phyloP scores from a whole-genome alignment of 2,113 vertebrate species.

The Actenoides lindsayi region DNA sequence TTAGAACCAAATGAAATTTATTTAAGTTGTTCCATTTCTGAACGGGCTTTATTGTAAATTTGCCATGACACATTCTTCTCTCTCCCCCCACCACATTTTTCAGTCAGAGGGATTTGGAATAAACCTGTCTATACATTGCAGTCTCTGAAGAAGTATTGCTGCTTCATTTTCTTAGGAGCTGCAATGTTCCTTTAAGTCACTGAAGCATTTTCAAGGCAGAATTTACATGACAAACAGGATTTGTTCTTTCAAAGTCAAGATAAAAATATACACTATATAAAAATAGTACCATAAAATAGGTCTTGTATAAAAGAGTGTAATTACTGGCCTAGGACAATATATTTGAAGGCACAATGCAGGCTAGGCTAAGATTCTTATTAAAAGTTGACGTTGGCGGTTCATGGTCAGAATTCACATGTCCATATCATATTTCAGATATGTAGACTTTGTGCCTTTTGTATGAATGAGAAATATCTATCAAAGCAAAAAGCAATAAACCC shows the following conservation, averaged over 20 bases:
- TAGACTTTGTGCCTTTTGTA: not conserved
- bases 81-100: fast-evolving
- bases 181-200: constrained; percentile 14
- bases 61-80: not conserved
- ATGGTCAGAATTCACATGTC: not conserved
- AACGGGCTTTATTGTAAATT: not conserved
- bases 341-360: not conserved
- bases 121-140: not conserved
- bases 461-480: not conserved
- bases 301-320: not conserved
- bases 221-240: constrained; percentile 54
- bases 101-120: not conserved
- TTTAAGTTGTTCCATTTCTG: not conserved
- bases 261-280: constrained; percentile 50
- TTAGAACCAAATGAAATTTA: not conserved
- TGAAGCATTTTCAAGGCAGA: not conserved
- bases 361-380: not conserved
- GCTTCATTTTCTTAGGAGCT: not conserved
- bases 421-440: not conserved
- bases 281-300: constrained; percentile 35
- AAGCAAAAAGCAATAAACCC: not conserved
- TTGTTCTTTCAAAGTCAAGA: constrained; percentile 46
- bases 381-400: not conserved
- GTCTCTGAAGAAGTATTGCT: not conserved
- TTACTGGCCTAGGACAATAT: not conserved